These are phyloP conservation scores for Percopsis omiscomaycus DNA, from an alignment of 2,797 vertebrate species.

Conservation along the genomic window DNA sequence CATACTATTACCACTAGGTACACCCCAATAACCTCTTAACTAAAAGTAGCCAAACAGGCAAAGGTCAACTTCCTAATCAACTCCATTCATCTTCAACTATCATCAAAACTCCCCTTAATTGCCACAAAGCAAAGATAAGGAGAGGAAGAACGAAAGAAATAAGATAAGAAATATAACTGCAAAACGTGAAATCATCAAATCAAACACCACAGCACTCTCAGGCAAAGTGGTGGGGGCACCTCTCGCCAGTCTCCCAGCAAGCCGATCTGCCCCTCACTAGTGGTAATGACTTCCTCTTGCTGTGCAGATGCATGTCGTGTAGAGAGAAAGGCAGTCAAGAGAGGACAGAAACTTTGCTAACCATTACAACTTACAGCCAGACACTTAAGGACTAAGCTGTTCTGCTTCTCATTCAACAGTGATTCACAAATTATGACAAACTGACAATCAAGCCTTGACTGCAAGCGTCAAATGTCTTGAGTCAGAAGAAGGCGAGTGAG, in stretches of 20 bases:
- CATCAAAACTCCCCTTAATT: not conserved
- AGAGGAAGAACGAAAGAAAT: constrained; percentile 6
- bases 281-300: constrained; percentile 81
- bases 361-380: not conserved
- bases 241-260: constrained; percentile 83
- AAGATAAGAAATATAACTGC: constrained; percentile 3
- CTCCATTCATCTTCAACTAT: not conserved
- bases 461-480: not conserved
- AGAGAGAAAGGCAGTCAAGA: constrained; percentile 40
- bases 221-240: constrained; percentile 66
- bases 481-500: constrained; percentile 23
- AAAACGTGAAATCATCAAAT: constrained; percentile 31
- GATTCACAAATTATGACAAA: constrained; percentile 30
- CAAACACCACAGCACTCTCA: constrained; percentile 71
- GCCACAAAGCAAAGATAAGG: constrained; percentile 12
- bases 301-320: constrained; percentile 59
- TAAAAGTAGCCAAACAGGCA: too few species aligned
- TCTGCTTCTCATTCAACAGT: constrained; percentile 12
- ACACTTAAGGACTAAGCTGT: constrained; percentile 1
- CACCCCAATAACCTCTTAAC: not conserved
- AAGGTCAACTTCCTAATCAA: not conserved
- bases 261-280: constrained; percentile 79
- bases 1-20: too few species aligned
- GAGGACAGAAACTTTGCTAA: constrained; percentile 32
- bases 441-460: constrained; percentile 58